Evolutionary conservation across 2,888 invertebrate species (phyloP), one percentile per base, ranked within the genome.

Genomic region (Polydrusus tereticollis): DNA sequence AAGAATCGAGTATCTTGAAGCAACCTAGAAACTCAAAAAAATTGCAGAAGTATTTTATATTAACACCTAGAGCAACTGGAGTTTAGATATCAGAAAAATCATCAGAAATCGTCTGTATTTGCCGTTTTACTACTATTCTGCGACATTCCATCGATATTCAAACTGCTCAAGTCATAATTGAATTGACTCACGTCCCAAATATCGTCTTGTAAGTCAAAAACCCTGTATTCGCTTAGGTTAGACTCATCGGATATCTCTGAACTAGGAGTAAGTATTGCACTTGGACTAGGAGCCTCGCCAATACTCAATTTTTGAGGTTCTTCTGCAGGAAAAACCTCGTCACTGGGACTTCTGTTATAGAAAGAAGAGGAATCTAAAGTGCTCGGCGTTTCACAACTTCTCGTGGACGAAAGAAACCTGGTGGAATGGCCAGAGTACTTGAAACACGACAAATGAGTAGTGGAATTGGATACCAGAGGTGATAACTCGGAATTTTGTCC

Each of bases 221-320:
- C 83, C 74, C 84, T 83, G 58, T 82, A 80, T 67, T 84, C 83
- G 20, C 81, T 80, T 72, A 78, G 78, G 75, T 84, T 84, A 72
- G 80, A 79, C 69, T 83, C 82, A 59, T 80, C 79, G 59, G 82
- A 82, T 29, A 80, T 76, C 69, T 82, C 83, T 59, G 87, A 88
- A 38, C 89, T 88, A 14, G 90, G 88, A 12, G 90, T 90, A 0
- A 90, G 85, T 78, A 88, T 87, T 63, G 90, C 89, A 77, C 89
- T 89, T 0, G 90, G 90, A 59, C 75, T 75, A 4, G 72, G 69
- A 0, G 72, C 70, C 29, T 73, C 69, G 10, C 73, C 69, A 2
- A 73, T 62, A 38, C 69, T 69, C n/a, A 73, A 38, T 59, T 70
- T 73, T n/a, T 45, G 41, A 16, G 59, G 73, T 38, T 38, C 57